Base-by-base conservation (phyloP, 2,888 invertebrate genomes). In the Calameuta idolon region DNA sequence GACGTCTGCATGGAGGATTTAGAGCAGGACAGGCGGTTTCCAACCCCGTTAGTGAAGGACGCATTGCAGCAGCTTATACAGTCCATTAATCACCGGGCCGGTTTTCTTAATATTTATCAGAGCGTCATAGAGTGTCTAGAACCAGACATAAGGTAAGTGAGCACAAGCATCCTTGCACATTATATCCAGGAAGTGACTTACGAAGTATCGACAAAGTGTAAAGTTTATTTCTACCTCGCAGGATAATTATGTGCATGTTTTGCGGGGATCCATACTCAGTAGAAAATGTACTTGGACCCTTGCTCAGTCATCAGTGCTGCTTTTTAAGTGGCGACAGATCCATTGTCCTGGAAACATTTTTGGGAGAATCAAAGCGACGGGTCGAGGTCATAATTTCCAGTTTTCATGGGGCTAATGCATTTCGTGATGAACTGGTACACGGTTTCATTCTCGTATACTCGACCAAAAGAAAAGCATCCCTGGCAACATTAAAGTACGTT, bases 381-480 rank as follows among this genome's bases (percentile, higher is more conserved):
- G 96, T 97, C 11, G 97, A 97, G 93, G 96, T 97, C n/a, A 97
- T 97, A 84, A 95, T 98, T 85, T 97, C 98, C 34, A 98, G 98
- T 87, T 98, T 97, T 92, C 99, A 98, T 90, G 97, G 98, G 77
- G 97, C 98, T 69, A 96, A 96, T 92, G 96, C 97, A 87, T 97
- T 97, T 91, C 94, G 97, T 85, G 97, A 98, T 91, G 97, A 98
- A 90, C 93, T 98, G 76, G 97, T 98, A 82, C 98, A 99, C 90
- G 99, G 98, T 35, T 98, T 98, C 90, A 97, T 99, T 87, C 94
- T 98, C 82, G 97, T 98, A 80, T 99, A 98, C 92, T 98, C 98
- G 0, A 96, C 98, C 12, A 98, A 98, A 92, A 94, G 98, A 90
- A 97, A 97, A 94, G 98, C 98, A 35, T 98, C 98, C 15, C 94